Conservation (phyloP, 2,888 invertebrate species). For the Polyommatus icarus region DNA sequence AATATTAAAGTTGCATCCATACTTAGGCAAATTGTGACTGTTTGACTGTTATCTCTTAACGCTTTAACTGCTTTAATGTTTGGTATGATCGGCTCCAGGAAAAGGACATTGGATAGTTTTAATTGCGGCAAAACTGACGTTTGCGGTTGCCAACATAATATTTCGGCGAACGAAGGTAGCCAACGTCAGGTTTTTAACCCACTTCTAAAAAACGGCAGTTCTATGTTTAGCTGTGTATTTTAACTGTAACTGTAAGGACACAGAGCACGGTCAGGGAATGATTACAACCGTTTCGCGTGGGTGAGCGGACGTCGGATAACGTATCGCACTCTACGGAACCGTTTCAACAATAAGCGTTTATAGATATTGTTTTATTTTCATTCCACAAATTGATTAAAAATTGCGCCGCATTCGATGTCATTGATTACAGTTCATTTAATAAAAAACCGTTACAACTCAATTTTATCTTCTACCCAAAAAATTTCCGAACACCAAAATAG, state of each 20-base stretch:
- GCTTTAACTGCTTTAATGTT: no score
- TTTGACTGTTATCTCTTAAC: no score
- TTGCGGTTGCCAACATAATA: no score
- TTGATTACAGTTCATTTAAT: not conserved
- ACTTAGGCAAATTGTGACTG: no score
- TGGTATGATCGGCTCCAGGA: not conserved
- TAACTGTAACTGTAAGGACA: not conserved
- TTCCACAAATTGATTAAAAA: constrained; percentile 14
- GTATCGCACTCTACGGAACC: constrained; percentile 38
- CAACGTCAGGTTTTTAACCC: not conserved
- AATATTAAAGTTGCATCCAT: not conserved
- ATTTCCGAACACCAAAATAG: not conserved
- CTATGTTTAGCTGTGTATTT: not conserved
- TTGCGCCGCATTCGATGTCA: not conserved
- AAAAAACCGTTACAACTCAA: not conserved
- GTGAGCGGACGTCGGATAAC: constrained; percentile 54
- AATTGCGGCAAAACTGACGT: not conserved
- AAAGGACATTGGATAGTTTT: not conserved
- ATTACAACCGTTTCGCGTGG: constrained; percentile 47
- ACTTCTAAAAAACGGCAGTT: not conserved
- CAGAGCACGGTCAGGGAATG: not conserved
- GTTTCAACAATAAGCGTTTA: constrained; percentile 40
- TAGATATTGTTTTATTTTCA: constrained; percentile 4
- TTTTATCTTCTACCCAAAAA: not conserved
- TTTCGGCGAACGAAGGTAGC: not conserved